These are phyloP conservation scores for Spheniscus humboldti DNA, from an alignment of 2,797 vertebrate species.

Conservation along the genomic window DNA sequence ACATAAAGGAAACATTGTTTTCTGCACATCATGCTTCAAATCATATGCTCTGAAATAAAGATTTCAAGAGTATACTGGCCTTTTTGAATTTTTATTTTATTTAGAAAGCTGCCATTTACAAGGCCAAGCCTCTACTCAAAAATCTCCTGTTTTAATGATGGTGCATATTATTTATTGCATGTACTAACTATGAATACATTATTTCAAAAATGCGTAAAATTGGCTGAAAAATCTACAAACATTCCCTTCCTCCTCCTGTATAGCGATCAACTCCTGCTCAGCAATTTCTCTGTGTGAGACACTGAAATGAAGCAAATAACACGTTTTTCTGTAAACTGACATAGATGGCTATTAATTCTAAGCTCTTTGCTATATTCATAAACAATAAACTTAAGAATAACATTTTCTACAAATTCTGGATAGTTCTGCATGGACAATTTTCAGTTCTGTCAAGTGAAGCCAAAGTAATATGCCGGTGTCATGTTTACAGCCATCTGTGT, in stretches of 20 bases:
- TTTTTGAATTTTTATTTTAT: conserved; percentile 27
- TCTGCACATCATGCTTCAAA: neutral
- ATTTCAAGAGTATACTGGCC: neutral
- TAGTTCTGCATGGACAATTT: conserved; percentile 66
- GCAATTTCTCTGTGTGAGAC: conserved; percentile 33
- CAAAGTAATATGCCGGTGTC: conserved; percentile 59
- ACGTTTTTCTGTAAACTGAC: conserved; percentile 54
- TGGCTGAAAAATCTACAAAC: conserved; percentile 21
- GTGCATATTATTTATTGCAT: conserved; percentile 58
- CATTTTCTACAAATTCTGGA: conserved; percentile 51
- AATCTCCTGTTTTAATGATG: conserved; percentile 1
- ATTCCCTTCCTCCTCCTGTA: neutral
- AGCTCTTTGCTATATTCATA: conserved; percentile 57
- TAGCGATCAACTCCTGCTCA: conserved; percentile 3
- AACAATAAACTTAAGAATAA: conserved; percentile 59
- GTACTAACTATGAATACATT: conserved; percentile 27
- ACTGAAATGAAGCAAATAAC: conserved; percentile 25
- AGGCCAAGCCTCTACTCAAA: neutral
- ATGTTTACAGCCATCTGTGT: conserved; percentile 63
- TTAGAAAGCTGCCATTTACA: conserved; percentile 25
- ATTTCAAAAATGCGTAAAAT: conserved; percentile 37
- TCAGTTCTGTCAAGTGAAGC: conserved; percentile 70
- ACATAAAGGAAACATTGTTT: neutral
- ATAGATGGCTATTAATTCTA: conserved; percentile 55
- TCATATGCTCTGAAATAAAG: neutral